A percentile compares a stretch with the other conserved stretches of the same genome.
Evolutionary conservation across 2,113 vertebrate species (phyloP).

Genomic region (Lutjanus erythropterus): DNA sequence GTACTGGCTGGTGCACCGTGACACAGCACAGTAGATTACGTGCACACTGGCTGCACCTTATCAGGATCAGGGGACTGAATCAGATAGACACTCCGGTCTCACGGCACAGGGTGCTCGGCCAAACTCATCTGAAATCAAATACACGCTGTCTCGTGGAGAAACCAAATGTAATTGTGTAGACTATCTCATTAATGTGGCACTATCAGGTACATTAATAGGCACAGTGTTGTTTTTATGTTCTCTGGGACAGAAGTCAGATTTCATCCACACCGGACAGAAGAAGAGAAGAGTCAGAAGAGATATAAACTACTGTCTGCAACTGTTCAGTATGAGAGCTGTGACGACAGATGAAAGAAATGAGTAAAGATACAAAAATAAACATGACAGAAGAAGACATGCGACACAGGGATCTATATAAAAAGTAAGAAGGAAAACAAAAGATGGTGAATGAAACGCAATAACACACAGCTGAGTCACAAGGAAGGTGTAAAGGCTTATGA

Average conservation of each 20-base stretch:
- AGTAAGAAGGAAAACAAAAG: background rate
- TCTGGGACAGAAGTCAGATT: background rate
- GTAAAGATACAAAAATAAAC: background rate
- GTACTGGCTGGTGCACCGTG: background rate
- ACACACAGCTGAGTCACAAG: background rate
- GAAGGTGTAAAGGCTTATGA: background rate
- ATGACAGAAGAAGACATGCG: background rate
- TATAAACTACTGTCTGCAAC: background rate
- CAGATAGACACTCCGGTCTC: background rate
- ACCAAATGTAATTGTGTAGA: conserved; percentile 21
- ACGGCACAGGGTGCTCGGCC: background rate
- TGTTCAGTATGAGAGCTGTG: background rate
- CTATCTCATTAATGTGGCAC: conserved; percentile 2
- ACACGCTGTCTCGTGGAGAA: background rate
- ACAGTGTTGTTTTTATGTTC: background rate
- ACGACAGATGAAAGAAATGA: background rate
- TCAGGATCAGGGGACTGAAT: conserved; percentile 24
- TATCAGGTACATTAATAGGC: background rate
- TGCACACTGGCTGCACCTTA: conserved; percentile 5
- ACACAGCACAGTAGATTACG: background rate
- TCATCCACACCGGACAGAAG: background rate
- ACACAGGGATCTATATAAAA: background rate
- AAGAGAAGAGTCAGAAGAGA: background rate
- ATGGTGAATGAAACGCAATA: background rate
- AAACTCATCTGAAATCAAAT: conserved; percentile 33